Conservation (phyloP, 92 coral and sea anemone species). For the Zoanthus sansibaricus region DNA sequence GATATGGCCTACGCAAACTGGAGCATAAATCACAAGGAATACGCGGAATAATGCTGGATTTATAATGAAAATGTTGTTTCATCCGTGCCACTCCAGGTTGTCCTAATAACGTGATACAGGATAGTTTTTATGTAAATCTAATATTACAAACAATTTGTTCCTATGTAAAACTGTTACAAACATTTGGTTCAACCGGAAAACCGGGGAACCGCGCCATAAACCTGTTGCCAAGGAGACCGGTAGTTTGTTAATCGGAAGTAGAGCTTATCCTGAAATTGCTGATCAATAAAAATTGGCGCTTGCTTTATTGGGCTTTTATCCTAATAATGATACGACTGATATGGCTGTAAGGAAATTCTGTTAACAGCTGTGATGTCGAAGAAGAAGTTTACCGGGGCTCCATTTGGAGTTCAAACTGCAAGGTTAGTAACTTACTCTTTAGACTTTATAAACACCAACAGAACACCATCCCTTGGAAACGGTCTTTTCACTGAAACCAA, state of each 20-base stretch:
- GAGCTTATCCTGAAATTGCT: conserved; percentile 29
- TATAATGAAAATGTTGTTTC: too few relatives aligned
- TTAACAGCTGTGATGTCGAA: conserved; percentile 74
- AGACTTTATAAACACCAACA: background rate
- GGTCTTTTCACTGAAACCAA: background rate
- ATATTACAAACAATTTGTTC: too few relatives aligned
- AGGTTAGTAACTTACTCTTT: conserved; percentile 65
- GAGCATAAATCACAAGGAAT: too few relatives aligned
- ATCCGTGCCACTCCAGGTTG: too few relatives aligned
- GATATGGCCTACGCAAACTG: background rate
- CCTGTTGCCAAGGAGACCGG: conserved; percentile 33
- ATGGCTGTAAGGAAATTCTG: background rate
- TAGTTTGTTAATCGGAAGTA: conserved; percentile 39
- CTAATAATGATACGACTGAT: background rate
- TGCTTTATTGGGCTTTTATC: conserved; percentile 19
- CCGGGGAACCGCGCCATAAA: conserved; percentile 28
- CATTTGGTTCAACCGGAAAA: conserved; percentile 17
- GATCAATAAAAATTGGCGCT: conserved; percentile 32
- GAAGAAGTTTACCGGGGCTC: conserved; percentile 92
- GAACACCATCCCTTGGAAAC: conserved; percentile 23
- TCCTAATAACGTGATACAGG: too few relatives aligned
- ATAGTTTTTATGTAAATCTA: too few relatives aligned
- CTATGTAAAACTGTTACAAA: background rate
- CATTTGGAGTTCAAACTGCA: conserved; percentile 96
- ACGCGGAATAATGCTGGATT: too few relatives aligned